Conservation (phyloP, 2,797 vertebrate species). For the Taeniopygia guttata region DNA sequence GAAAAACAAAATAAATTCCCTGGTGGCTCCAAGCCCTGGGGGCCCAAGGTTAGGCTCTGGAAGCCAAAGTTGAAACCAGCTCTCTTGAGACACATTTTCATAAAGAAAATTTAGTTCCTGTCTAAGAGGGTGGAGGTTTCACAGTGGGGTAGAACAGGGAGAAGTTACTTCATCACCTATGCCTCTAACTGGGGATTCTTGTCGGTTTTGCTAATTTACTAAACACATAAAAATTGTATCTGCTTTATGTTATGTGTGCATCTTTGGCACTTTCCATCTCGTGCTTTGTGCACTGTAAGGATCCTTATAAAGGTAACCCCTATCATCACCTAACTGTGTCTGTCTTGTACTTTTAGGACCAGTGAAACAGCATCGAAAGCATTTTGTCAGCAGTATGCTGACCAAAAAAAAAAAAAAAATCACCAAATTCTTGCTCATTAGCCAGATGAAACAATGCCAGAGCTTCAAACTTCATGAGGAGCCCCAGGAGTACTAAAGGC, state of each 20-base stretch:
- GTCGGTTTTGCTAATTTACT: background rate
- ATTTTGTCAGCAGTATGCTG: background rate
- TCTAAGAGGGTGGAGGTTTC: background rate
- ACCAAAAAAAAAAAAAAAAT: background rate
- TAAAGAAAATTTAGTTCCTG: background rate
- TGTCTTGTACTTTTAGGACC: background rate
- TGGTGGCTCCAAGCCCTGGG: background rate
- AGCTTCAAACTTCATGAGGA: background rate
- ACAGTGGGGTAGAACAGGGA: background rate
- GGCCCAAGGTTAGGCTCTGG: background rate
- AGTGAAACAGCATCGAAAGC: background rate
- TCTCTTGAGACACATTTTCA: background rate
- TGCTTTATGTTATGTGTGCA: accelerated
- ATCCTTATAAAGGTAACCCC: background rate
- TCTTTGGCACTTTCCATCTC: background rate
- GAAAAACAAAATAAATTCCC: background rate
- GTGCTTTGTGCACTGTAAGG: background rate
- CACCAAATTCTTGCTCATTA: background rate
- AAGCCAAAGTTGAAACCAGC: background rate
- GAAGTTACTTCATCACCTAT: background rate
- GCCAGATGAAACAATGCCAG: background rate
- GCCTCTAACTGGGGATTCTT: background rate
- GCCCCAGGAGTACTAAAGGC: background rate
- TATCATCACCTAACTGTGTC: background rate
- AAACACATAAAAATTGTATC: background rate